Base-by-base conservation (phyloP, 1,140 invertebrate species). In the Drosophila arawakana region DNA sequence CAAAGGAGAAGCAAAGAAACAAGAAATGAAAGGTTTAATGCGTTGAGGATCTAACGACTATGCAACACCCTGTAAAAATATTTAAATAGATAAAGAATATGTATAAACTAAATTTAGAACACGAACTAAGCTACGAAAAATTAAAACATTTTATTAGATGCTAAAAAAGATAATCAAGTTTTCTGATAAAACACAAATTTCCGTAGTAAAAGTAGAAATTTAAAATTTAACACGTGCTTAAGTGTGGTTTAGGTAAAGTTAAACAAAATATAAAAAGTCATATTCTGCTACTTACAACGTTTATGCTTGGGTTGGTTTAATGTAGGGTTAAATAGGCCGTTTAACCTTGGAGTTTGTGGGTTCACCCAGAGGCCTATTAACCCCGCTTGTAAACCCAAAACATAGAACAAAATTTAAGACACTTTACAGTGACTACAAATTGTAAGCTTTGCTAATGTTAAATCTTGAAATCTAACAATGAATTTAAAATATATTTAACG, bases 21-120 rank as follows among this genome's bases (percentile, higher is more conserved):
- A 43, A 37, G 52, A 80, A 77, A 74, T 67, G 65, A 89, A 76
- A 76, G 80, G 68, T 75, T 65, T 62, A 71, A 62, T 57, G 58
- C 21, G 60, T 30, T 1, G 13, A n/a, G 5, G 41, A 55, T 1
- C 13, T 10, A 44, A 7, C 50, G 62, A 37, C 55, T 5, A 18
- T 44, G 25, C 15, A 13, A 55, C 46, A 59, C 39, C 1, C 18
- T 46, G 11, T 7, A 10, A 37, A 34, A 15, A 2, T 9, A 18
- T 47, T 21, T 18, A 41, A 41, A n/a, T 11, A 41, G 4, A 43
- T 30, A 6, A 5, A 30, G 25, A 2, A 30, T 0, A 6, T 0
- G 11, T 43, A 43, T 11, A 13, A 5, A 5, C n/a, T 43, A 6
- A 41, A 43, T 30, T 30, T 30, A 30, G 25, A 30, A 30, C 6